Base-by-base conservation (phyloP, 2,797 vertebrate genomes). In the Myotis planiceps region DNA sequence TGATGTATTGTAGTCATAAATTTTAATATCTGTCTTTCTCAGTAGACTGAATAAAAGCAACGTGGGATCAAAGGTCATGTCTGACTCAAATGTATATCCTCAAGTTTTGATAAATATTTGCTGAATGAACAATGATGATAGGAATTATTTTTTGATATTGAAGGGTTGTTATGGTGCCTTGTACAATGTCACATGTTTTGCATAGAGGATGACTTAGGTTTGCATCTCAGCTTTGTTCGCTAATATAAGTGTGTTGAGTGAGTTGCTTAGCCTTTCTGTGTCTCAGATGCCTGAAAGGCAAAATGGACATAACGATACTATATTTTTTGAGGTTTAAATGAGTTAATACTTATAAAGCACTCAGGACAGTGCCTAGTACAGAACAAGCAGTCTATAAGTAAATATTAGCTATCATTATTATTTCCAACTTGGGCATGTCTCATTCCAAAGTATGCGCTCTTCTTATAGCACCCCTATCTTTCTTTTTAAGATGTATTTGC, bases 1-100 rank as follows among this genome's bases (percentile, higher is more conserved):
- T 58, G 55, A 49, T 51, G 39, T 10, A 39, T 14, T 84, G 4
- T 63, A n/a, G 32, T 49, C 12, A 92, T 79, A 75, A 6, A 58
- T 82, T 66, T 95, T 83, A 85, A 49, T 88, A 51, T 75, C 58
- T 75, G 0, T 92, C 47, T 90, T 87, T 89, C 85, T 95, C 19
- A 29, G 39, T 58, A 86, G 65, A 82, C 15, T 32, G 55, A 66
- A 51, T 66, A 69, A 85, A 92, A 81, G 32, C 55, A 88, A 16
- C 27, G 15, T 39, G 29, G 65, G 42, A 27, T 69, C 25, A 72
- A 10, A 85, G 71, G 29, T 72, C 49, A 23, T 21, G 18, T 37
- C 45, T 83, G 37, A 68, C 37, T 84, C 39, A 71, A 45, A 32
- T 34, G 39, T 32, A 3, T 55, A 15, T 74, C 19, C 55, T 68